Conservation (phyloP, 1,140 invertebrate species). For the Elysia chlorotica region DNA sequence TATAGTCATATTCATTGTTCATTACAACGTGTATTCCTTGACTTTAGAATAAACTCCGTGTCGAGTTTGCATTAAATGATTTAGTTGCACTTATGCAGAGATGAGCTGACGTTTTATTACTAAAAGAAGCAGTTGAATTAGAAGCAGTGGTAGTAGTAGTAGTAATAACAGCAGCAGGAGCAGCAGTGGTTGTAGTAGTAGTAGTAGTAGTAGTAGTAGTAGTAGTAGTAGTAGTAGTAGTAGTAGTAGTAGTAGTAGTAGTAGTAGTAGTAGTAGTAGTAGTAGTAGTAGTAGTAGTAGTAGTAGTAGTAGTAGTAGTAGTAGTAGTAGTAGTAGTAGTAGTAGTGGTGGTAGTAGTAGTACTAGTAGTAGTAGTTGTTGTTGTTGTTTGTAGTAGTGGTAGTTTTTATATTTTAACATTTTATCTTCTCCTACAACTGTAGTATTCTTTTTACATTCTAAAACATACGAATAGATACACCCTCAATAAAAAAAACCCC, state of each 20-base stretch:
- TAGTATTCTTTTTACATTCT: too few relatives aligned
- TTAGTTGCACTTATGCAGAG: too few relatives aligned
- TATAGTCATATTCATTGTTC: too few relatives aligned
- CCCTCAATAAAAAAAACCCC: too few relatives aligned
- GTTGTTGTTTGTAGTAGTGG: too few relatives aligned
- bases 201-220: neutral
- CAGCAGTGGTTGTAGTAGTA: neutral
- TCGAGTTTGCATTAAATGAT: too few relatives aligned
- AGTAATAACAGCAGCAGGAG: neutral
- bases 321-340: neutral
- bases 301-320: neutral
- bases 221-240: neutral
- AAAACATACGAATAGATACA: too few relatives aligned
- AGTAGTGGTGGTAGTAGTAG: neutral
- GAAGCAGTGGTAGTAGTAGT: neutral
- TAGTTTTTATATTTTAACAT: too few relatives aligned
- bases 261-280: neutral
- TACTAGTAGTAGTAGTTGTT: neutral
- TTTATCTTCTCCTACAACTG: too few relatives aligned
- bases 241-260: neutral
- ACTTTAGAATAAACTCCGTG: too few relatives aligned
- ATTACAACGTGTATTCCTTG: too few relatives aligned
- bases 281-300: neutral
- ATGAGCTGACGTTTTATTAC: neutral
- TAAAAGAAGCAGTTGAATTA: neutral